phyloP scores from a whole-genome alignment of 2,797 vertebrate genomes.

The Pangasius djambal region DNA sequence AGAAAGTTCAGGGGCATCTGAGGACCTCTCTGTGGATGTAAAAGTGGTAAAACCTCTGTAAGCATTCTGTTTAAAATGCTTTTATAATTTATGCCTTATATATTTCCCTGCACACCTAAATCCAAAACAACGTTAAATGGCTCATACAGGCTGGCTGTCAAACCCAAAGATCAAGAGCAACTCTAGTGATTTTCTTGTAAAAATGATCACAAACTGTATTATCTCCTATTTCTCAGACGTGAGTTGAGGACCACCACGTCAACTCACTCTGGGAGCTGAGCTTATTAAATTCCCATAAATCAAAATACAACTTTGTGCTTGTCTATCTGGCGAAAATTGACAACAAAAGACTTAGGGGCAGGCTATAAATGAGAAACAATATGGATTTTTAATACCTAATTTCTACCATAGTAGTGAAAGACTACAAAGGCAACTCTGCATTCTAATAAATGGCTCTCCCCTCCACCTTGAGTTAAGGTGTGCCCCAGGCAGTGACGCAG shows the following conservation, averaged over 20 bases:
- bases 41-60: neutral
- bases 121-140: neutral
- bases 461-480: neutral
- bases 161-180: neutral
- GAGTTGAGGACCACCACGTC: neutral
- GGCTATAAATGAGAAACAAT: neutral
- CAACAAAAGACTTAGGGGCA: neutral
- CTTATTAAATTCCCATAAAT: neutral
- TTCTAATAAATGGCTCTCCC: neutral
- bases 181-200: neutral
- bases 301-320: neutral
- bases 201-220: neutral
- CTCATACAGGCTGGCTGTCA: neutral
- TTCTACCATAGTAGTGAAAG: neutral
- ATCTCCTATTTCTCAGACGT: neutral
- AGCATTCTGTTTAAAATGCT: neutral
- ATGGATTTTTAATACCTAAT: neutral
- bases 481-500: neutral
- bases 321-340: neutral
- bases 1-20: conserved; percentile 97
- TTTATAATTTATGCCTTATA: neutral
- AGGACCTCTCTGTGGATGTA: conserved; percentile 82
- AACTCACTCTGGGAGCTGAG: neutral
- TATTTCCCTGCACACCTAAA: neutral
- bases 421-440: neutral